Evolutionary conservation across 2,888 invertebrate species (phyloP), one percentile per base, ranked within the genome.

Genomic region (Drosophila sordidula): DNA sequence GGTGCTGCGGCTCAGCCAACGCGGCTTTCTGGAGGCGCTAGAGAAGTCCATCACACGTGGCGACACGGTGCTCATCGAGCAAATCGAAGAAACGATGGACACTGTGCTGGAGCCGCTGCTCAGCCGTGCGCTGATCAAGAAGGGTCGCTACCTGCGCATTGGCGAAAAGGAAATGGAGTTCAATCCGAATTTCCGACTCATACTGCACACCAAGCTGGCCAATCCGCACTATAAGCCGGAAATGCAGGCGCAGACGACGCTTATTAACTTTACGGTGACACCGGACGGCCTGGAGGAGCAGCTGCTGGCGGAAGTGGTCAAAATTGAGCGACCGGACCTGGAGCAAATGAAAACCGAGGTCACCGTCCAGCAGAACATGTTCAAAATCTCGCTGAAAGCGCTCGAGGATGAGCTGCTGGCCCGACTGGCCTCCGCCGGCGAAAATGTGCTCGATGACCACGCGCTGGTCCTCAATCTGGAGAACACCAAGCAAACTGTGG

Each of bases 201-300:
- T 98, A 72, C 92, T 99, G 0, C 98, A 98, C 91, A 98, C 98
- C 0, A 99, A 98, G 92, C 93, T 98, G 68, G 97, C 97, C 2
- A 98, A 98, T 93, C 98, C 98, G 0, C 98, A 98, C 93, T 98
- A 98, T 91, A 98, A 98, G 90, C 98, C 98, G 0, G 98, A 99
- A 93, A 97, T 98, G 95, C 98, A 98, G 93, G 98, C 98, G 0
- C 98, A 98, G 93, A 97, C 98, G 29, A 98, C 98, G 1, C 94
- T 98, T 16, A 98, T 98, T 73, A 98, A 98, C 93, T 98, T 99
- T 87, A 98, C 98, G 0, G 98, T 99, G 1, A 98, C 98, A 0
- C 95, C 95, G 90, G 98, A 98, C 91, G 98, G 97, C 34, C 93
- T 98, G n/a, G 98, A 98, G 92, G 98, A 99, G 89, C 98, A 98